A percentile compares a stretch with the other conserved stretches of the same genome.
phyloP scores from a whole-genome alignment of 2,888 invertebrate genomes.

The Leucophenga maculata region DNA sequence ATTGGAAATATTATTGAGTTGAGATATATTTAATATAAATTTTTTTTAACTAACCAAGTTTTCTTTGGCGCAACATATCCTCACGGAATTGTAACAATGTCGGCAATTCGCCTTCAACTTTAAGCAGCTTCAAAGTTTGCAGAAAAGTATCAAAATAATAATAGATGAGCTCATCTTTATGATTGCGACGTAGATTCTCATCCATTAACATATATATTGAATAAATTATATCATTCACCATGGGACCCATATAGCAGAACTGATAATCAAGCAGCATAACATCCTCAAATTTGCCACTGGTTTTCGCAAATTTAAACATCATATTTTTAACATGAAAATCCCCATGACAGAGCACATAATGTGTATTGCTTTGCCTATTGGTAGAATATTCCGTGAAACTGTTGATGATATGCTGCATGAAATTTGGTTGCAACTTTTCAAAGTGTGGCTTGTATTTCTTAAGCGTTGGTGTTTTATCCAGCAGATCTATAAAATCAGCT shows the following conservation, averaged over 20 bases:
- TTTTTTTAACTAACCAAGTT: constrained; percentile 45
- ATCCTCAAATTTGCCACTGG: constrained; percentile 41
- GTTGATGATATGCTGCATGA: constrained; percentile 4
- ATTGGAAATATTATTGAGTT: not conserved
- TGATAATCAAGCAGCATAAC: constrained; percentile 60
- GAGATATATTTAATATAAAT: not conserved
- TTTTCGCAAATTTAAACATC: constrained; percentile 50
- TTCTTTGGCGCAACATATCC: constrained; percentile 43
- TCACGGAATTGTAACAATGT: constrained; percentile 43
- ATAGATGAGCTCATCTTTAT: constrained; percentile 48
- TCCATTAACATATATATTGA: constrained; percentile 52
- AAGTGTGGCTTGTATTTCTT: constrained; percentile 39
- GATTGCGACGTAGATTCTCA: constrained; percentile 39
- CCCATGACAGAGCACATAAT: constrained; percentile 59
- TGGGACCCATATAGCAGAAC: constrained; percentile 48
- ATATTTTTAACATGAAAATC: constrained; percentile 58
- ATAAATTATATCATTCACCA: constrained; percentile 50
- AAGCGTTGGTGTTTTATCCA: constrained; percentile 29
- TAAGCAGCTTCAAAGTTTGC: constrained; percentile 46
- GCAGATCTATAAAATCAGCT: constrained; percentile 28
- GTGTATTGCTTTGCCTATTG: constrained; percentile 35
- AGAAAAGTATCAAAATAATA: constrained; percentile 51
- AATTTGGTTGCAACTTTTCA: constrained; percentile 24
- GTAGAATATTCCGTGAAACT: constrained; percentile 37
- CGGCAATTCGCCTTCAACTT: constrained; percentile 48